Conservation (phyloP, 2,113 vertebrate genomes). For the Passer domesticus region DNA sequence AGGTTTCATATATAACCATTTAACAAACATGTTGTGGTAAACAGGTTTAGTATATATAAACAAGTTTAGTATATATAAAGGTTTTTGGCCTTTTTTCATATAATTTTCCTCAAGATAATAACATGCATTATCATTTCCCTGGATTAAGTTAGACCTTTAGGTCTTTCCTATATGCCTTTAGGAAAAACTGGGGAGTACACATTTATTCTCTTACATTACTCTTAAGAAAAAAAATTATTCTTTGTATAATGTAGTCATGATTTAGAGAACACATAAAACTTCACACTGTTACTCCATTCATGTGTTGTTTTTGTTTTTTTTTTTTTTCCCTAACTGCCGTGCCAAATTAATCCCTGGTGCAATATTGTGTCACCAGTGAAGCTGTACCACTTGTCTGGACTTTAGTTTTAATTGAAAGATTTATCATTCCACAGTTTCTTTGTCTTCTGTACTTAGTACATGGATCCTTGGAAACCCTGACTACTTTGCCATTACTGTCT, state of each 20-base stretch:
- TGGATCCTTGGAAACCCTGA: neutral
- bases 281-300: neutral
- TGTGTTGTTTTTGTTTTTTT: neutral
- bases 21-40: neutral
- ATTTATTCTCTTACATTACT: neutral
- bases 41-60: neutral
- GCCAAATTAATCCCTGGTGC: neutral
- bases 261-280: neutral
- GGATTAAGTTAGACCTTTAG: neutral
- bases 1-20: neutral
- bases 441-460: neutral
- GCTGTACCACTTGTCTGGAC: neutral
- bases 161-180: neutral
- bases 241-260: neutral
- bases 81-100: neutral
- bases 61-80: neutral
- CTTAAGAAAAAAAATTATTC: neutral
- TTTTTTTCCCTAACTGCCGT: neutral
- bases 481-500: neutral
- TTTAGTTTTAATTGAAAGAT: neutral
- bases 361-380: neutral
- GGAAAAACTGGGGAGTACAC: neutral
- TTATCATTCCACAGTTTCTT: neutral
- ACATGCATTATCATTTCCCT: neutral
- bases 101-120: neutral